phyloP scores from a whole-genome alignment of 2,888 invertebrate species.

The Himalopsyche tibetana region DNA sequence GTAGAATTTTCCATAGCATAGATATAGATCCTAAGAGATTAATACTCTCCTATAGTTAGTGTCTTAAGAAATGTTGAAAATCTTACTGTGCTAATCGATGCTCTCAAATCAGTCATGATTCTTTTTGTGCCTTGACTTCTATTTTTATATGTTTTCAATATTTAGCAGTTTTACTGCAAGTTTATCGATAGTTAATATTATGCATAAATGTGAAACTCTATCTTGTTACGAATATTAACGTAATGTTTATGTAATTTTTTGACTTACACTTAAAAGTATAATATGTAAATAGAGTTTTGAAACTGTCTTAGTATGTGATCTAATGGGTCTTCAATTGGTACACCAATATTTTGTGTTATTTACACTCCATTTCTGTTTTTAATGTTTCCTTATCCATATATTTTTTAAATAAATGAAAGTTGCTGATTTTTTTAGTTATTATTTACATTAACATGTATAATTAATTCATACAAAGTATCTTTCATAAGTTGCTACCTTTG shows the following conservation, averaged over 20 bases:
- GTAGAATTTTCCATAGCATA: no score
- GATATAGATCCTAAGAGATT: no score
- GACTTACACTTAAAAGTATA: neutral
- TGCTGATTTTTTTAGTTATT: neutral
- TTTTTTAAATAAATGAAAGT: conserved; percentile 13
- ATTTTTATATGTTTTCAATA: neutral
- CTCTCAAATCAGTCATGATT: neutral
- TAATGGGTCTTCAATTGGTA: neutral
- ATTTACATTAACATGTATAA: neutral
- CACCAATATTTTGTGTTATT: neutral
- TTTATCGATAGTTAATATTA: neutral
- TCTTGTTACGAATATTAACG: neutral
- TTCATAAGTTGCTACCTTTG: no score
- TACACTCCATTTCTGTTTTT: conserved; percentile 27
- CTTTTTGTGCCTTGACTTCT: neutral
- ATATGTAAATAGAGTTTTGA: neutral
- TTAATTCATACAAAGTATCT: no score
- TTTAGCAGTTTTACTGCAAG: conserved; percentile 14
- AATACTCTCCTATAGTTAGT: no score
- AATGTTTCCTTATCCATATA: neutral
- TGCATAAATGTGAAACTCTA: neutral
- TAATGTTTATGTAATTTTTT: neutral
- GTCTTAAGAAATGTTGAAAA: no score
- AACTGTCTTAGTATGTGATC: neutral
- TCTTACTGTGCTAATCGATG: neutral